Conservation (phyloP, 2,888 invertebrate species). For the Acleris literana region DNA sequence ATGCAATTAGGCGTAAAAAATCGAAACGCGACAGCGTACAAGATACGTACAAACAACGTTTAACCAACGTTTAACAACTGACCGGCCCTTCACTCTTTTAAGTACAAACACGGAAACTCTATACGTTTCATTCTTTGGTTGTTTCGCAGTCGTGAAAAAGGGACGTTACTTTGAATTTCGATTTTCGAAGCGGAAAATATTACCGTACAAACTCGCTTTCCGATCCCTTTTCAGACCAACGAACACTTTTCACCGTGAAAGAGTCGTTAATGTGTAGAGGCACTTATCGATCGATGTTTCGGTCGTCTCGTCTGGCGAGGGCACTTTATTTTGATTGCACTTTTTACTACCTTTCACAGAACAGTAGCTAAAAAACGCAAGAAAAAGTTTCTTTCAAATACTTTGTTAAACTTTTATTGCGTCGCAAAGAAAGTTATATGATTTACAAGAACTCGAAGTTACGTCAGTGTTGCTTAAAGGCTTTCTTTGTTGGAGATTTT, state of each 20-base stretch:
- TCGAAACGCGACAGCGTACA: too few relatives aligned
- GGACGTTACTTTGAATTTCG: too few relatives aligned
- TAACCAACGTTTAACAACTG: too few relatives aligned
- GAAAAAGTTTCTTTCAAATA: not conserved
- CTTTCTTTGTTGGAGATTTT: conserved; percentile 29
- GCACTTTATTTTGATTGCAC: conserved; percentile 6
- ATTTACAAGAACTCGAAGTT: not conserved
- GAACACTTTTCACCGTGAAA: conserved; percentile 1
- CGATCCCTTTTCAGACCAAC: not conserved
- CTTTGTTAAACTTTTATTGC: not conserved
- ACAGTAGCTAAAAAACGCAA: not conserved
- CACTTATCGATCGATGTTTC: conserved; percentile 10
- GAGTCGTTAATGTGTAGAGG: conserved; percentile 6
- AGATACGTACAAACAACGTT: too few relatives aligned
- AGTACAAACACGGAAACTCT: too few relatives aligned
- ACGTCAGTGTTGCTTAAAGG: conserved; percentile 19
- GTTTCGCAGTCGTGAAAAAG: too few relatives aligned
- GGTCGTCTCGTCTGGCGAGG: conserved; percentile 11
- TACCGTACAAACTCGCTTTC: not conserved
- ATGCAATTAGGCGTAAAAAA: too few relatives aligned
- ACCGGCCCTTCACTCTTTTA: too few relatives aligned
- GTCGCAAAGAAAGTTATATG: not conserved
- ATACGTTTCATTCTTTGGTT: too few relatives aligned
- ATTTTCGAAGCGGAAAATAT: too few relatives aligned
- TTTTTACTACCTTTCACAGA: not conserved